Base-by-base conservation (phyloP, 1,140 invertebrate species). In the Pseudachorutes palmiensis region DNA sequence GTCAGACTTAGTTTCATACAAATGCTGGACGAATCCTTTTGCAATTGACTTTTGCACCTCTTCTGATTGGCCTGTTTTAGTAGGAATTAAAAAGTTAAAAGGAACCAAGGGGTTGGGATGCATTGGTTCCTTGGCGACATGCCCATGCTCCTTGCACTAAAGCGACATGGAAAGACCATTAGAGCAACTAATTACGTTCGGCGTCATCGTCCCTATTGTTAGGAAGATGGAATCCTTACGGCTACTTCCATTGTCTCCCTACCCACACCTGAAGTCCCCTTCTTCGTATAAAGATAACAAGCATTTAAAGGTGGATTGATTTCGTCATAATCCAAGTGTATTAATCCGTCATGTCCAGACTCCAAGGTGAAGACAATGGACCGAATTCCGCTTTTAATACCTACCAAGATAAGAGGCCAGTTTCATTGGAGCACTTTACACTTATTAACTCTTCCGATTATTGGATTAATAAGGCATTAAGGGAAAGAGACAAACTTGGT, bases 111-210 rank as follows among this genome's bases (percentile, higher is more conserved):
- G n/a, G n/a, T n/a, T 45, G 19, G 19, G 19, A 12, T 45, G 36
- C 9, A 45, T 45, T 55, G 51, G 51, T 16, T 26, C 36, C 33
- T 68, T 73, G 72, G 72, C 72, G 72, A 73, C 72, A 67, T 64
- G 63, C 32, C 48, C 64, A 65, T 70, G 67, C 67, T 71, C 64
- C 69, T 68, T 66, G 24, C 48, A 69, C 61, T 63, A 9, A 14
- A 63, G 14, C 70, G 70, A 74, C 72, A 74, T 70, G 72, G 49
- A 74, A 74, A 74, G 66, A 69, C 72, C 72, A 74, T 74, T 74
- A 74, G 68, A 68, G 55, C 70, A 71, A 71, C 72, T 74, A 74
- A 71, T 74, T 74, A 74, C 70, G 14, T 12, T 29, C 26, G 68
- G 65, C 70, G 64, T 69, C 70, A 48, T 55, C 61, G 31, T 26